Conservation (phyloP, 2,888 invertebrate species). For the Nipponacmea schrenckii region DNA sequence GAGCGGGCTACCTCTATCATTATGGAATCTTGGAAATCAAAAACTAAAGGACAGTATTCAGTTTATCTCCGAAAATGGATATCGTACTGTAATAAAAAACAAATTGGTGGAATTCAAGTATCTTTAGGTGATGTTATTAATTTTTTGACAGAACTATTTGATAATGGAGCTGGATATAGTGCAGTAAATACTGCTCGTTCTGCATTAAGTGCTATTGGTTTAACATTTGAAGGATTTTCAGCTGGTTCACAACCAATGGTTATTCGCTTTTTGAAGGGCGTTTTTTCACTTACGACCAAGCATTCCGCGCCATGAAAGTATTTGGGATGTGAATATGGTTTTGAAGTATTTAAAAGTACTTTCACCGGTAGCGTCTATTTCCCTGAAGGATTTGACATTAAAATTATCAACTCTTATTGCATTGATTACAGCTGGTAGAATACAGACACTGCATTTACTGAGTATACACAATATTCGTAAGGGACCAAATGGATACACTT, state of each 20-base stretch:
- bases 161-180: background rate
- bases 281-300: too few relatives aligned
- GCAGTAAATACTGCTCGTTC: background rate
- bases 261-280: background rate
- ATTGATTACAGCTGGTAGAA: too few relatives aligned
- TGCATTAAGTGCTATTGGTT: background rate
- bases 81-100: background rate
- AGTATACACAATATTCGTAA: background rate
- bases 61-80: background rate
- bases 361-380: background rate
- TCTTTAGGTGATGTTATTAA: background rate
- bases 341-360: background rate
- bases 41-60: background rate
- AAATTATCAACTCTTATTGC: too few relatives aligned
- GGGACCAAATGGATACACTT: background rate
- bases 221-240: background rate
- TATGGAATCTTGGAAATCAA: background rate
- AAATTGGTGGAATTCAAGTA: background rate
- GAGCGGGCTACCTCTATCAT: background rate
- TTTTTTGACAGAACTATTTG: background rate
- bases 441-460: background rate
- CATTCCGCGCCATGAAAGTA: too few relatives aligned
- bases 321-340: conserved; percentile 1
- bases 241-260: background rate
- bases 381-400: background rate